Evolutionary conservation across 2,113 vertebrate species (phyloP).

Genomic region (Nicator chloris): DNA sequence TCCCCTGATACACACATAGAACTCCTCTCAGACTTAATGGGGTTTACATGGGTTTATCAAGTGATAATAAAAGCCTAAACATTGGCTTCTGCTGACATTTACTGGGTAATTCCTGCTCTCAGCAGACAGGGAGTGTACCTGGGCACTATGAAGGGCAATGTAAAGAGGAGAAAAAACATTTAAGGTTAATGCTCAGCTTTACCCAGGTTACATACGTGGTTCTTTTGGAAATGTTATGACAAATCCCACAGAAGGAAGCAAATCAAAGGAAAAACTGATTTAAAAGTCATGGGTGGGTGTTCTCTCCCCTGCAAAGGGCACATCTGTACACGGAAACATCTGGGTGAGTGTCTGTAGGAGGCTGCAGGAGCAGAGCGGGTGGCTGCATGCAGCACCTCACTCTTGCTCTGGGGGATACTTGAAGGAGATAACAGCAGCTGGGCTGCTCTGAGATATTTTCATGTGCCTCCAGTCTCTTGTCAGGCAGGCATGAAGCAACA

Average conservation of each 20-base stretch:
- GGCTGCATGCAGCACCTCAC: background rate
- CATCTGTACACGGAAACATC: background rate
- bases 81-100: constrained; percentile 2
- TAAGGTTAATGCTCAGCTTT: background rate
- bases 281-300: background rate
- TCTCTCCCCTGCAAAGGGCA: background rate
- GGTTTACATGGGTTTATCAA: constrained; percentile 39
- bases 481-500: background rate
- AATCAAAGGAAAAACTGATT: background rate
- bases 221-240: background rate
- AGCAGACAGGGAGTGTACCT: background rate
- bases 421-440: background rate
- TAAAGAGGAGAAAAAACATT: background rate
- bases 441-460: background rate
- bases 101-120: background rate
- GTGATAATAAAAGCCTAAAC: constrained; percentile 17
- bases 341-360: background rate
- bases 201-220: accelerated
- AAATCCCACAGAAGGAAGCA: background rate
- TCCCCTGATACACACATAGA: background rate
- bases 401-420: background rate
- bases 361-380: background rate
- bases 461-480: background rate
- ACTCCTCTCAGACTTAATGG: background rate
- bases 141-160: background rate